Evolutionary conservation across 2,888 invertebrate genomes (phyloP).

Genomic region (Diachrysia chrysitis): DNA sequence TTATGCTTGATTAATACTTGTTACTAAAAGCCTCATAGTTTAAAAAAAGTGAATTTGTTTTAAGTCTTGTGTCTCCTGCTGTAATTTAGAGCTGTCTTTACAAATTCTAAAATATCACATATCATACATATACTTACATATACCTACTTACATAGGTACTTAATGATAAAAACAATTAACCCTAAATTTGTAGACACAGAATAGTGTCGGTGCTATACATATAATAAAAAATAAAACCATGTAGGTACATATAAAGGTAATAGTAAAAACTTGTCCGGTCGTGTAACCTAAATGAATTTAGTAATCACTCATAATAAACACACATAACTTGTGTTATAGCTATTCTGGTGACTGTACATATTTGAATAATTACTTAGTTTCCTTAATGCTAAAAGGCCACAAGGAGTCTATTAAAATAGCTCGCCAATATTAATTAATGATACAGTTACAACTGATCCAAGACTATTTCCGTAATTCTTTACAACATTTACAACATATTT

Average conservation of each 20-base stretch:
- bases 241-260: background rate
- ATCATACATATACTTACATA: too few species aligned
- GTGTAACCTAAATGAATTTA: conserved; percentile 10
- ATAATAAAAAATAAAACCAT: too few species aligned
- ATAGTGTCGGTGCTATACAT: too few species aligned
- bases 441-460: background rate
- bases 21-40: background rate
- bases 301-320: background rate
- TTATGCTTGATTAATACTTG: background rate
- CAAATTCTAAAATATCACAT: background rate
- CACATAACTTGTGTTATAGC: background rate
- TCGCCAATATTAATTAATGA: background rate
- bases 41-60: background rate
- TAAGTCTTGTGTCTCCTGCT: background rate
- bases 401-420: conserved; percentile 18
- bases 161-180: background rate
- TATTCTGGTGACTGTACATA: conserved; percentile 6
- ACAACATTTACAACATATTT: conserved; percentile 6
- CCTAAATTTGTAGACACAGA: background rate
- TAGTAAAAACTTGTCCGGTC: conserved; percentile 9
- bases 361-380: conserved; percentile 21
- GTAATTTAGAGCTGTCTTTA: background rate
- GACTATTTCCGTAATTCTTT: background rate
- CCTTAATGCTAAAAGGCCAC: conserved; percentile 10
- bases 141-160: too few species aligned